Percentiles rank a stretch among this genome's conserved stretches.
Evolutionary conservation across 2,113 vertebrate species (phyloP).

Genomic region (Apteryx owenii): DNA sequence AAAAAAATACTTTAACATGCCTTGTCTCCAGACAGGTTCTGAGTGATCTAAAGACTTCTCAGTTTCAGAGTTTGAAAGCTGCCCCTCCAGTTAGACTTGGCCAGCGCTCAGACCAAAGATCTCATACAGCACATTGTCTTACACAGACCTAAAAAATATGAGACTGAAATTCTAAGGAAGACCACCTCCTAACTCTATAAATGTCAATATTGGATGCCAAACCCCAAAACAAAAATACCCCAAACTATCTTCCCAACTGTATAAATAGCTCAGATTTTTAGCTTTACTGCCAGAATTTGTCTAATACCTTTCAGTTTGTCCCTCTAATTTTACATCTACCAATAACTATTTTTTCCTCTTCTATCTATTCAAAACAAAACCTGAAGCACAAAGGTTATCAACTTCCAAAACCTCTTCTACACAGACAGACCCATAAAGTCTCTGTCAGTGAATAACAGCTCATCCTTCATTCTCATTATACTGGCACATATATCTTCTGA

Average conservation of each 20-base stretch:
- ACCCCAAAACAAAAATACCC: neutral
- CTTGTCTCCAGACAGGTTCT: slow-evolving; percentile 18
- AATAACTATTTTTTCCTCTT: neutral
- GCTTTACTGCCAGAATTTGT: neutral
- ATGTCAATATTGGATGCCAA: neutral
- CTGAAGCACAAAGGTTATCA: slow-evolving; percentile 31
- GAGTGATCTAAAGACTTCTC: slow-evolving; percentile 9
- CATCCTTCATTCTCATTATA: slow-evolving; percentile 31
- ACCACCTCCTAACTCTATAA: neutral
- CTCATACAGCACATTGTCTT: neutral
- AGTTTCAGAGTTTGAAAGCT: neutral
- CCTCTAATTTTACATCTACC: neutral
- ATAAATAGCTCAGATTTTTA: slow-evolving; percentile 26
- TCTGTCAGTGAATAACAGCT: neutral
- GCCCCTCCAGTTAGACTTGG: neutral
- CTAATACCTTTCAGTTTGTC: neutral
- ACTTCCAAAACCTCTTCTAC: neutral
- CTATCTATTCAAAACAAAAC: slow-evolving; percentile 21
- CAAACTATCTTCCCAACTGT: neutral
- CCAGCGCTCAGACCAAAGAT: neutral
- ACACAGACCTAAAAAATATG: neutral
- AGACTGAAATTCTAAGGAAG: slow-evolving; percentile 21
- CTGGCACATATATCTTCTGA: slow-evolving; percentile 37
- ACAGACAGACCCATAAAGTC: neutral
- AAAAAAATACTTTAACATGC: neutral